phyloP scores from a whole-genome alignment of 30 jellyfish, hydroid and myxozoan genomes.

The Hydractinia echinata region DNA sequence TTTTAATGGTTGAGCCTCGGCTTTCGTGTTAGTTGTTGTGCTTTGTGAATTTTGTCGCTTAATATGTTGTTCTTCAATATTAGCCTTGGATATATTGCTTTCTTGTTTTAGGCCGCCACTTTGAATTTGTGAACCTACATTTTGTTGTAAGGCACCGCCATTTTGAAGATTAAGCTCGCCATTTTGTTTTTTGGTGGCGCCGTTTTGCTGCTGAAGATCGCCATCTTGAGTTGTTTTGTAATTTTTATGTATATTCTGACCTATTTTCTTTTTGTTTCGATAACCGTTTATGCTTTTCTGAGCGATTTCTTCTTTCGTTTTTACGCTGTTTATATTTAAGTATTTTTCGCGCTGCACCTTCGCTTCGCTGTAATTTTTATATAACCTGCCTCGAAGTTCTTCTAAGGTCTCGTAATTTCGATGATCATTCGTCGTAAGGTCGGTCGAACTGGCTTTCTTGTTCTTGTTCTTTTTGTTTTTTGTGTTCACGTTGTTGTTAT shows the following conservation, averaged over 20 bases:
- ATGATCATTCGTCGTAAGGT: background rate
- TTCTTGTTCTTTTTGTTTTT: background rate
- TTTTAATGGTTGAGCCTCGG: background rate
- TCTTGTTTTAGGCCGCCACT: background rate
- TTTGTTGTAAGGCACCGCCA: too few species aligned
- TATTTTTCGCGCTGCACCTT: slow-evolving; percentile 25
- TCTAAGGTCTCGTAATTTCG: slow-evolving; percentile 19
- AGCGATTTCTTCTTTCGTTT: slow-evolving; percentile 6
- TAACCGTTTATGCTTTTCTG: slow-evolving; percentile 11
- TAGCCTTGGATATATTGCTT: background rate
- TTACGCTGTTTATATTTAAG: background rate
- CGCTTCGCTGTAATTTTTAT: slow-evolving; percentile 11
- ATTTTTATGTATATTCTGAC: background rate
- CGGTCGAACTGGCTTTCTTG: background rate
- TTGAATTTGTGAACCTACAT: background rate
- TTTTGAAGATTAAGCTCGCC: too few species aligned
- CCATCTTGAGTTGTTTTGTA: background rate
- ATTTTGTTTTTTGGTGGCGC: too few species aligned
- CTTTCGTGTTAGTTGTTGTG: background rate
- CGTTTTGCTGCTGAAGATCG: too few species aligned
- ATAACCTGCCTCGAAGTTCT: background rate
- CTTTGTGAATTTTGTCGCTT: background rate
- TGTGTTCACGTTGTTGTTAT: background rate
- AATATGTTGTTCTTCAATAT: background rate
- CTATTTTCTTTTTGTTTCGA: background rate